Conservation (phyloP, 2,797 vertebrate species). For the Hippoglossus hippoglossus region DNA sequence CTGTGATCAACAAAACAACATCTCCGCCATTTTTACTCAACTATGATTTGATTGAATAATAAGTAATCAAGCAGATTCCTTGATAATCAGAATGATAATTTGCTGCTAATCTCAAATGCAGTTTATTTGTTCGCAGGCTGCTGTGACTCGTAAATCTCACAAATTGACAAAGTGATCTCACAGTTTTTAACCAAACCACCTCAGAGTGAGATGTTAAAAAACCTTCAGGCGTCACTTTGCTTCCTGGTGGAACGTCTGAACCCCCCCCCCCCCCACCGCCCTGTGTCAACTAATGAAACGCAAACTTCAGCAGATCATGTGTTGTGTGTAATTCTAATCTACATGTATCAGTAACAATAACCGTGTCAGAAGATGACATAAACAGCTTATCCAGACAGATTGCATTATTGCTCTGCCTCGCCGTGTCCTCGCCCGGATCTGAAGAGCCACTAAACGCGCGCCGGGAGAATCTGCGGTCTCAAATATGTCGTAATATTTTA, state of each 20-base stretch:
- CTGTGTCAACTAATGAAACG: conserved; percentile 31
- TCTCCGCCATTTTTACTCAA: no score
- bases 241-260: conserved; percentile 6
- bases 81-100: conserved; percentile 1
- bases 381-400: conserved; percentile 57
- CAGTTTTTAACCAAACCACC: background rate
- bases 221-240: background rate
- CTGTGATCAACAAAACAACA: background rate
- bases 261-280: background rate
- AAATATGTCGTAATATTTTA: conserved; percentile 66
- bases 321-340: conserved; percentile 59
- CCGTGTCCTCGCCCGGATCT: conserved; percentile 49
- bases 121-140: background rate
- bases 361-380: conserved; percentile 41
- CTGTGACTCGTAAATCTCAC: background rate
- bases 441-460: conserved; percentile 60
- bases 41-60: conserved; percentile 6
- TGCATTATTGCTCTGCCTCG: conserved; percentile 46
- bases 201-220: background rate
- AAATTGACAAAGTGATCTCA: background rate
- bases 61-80: background rate
- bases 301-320: conserved; percentile 35
- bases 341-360: conserved; percentile 56
- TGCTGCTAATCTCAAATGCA: background rate
- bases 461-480: conserved; percentile 50